Conservation (phyloP, 2,113 vertebrate genomes). For the Halichoerus grypus region DNA sequence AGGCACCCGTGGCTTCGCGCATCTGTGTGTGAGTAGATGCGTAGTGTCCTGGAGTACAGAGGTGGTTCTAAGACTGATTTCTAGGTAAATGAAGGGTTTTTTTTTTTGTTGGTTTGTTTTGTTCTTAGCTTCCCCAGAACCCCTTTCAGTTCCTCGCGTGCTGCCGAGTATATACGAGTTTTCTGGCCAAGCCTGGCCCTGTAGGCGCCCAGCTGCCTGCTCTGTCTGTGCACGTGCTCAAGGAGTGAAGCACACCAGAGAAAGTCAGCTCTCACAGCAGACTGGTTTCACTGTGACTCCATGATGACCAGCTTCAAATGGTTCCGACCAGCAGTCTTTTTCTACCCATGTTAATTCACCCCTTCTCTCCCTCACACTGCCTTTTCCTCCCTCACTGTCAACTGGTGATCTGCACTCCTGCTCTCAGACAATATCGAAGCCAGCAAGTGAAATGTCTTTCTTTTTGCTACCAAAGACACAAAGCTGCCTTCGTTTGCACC, state of each 20-base stretch:
- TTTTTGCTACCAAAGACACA: not conserved
- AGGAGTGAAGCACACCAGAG: not conserved
- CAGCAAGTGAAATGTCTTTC: not conserved
- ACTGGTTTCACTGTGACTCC: not conserved
- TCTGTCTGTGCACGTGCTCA: not conserved
- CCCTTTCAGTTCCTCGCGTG: not conserved
- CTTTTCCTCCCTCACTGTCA: not conserved
- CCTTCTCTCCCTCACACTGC: not conserved
- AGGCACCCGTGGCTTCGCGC: not conserved
- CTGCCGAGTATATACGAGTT: not conserved
- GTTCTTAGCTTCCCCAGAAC: not conserved
- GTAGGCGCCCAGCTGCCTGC: not conserved
- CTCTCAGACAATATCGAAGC: not conserved
- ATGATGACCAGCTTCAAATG: not conserved
- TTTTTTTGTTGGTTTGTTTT: too few species aligned
- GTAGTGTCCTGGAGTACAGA: not conserved
- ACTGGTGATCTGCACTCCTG: not conserved
- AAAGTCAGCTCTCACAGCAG: not conserved
- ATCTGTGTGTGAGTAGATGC: not conserved
- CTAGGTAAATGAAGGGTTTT: not conserved
- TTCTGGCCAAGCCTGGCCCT: not conserved
- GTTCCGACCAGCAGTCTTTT: not conserved
- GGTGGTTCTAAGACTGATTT: not conserved
- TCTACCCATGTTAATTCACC: fast-evolving
- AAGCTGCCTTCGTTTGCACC: not conserved